Percentiles rank a stretch among this genome's conserved stretches.
These are phyloP conservation scores for Masticophis lateralis DNA, from an alignment of 2,797 vertebrate genomes.

Conservation along the genomic window DNA sequence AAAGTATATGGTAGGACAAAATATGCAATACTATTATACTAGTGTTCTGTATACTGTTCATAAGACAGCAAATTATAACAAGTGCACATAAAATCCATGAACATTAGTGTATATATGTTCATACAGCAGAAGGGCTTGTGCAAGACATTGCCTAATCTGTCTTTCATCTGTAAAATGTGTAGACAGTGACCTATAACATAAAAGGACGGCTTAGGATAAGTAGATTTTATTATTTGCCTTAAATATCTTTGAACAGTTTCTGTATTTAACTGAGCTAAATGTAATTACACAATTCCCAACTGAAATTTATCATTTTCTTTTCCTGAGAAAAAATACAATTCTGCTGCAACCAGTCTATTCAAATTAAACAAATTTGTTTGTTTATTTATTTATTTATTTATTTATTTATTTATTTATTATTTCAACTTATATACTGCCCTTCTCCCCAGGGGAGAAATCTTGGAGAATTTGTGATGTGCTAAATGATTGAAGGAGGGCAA, in stretches of 20 bases:
- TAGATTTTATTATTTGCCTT: not conserved
- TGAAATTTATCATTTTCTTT: not conserved
- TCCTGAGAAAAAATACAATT: not conserved
- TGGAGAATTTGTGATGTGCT: not conserved
- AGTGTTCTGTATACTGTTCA: not conserved
- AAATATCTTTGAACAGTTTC: not conserved
- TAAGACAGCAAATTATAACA: not conserved
- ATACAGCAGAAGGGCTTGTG: not conserved
- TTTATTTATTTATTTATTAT: too few relatives aligned
- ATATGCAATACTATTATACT: not conserved
- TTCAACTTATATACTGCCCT: too few relatives aligned
- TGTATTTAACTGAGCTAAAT: not conserved
- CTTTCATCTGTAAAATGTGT: not conserved
- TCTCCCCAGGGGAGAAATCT: not conserved
- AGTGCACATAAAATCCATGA: not conserved
- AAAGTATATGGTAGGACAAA: not conserved
- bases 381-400: too few relatives aligned
- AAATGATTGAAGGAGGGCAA: not conserved
- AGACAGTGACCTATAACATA: not conserved
- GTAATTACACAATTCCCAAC: not conserved
- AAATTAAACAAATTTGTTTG: too few relatives aligned
- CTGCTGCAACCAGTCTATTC: not conserved
- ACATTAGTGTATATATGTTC: not conserved
- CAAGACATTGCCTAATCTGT: not conserved
- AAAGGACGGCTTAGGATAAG: not conserved